Evolutionary conservation across 92 coral and sea anemone genomes (phyloP), one percentile per base, ranked within the genome.

Genomic region (Montipora capitata): DNA sequence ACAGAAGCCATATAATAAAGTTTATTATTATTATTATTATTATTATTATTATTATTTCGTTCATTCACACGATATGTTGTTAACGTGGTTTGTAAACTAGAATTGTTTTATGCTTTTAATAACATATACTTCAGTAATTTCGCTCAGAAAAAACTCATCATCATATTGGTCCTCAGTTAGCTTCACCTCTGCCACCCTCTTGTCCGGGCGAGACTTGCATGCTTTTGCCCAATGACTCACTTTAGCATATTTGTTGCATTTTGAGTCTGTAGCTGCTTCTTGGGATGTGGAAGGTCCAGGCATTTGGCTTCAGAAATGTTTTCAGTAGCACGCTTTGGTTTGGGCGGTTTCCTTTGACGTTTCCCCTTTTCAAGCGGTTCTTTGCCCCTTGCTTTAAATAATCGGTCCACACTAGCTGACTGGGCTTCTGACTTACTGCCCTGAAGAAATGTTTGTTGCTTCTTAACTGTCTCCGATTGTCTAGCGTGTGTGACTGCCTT

Each of bases 391-490:
- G 52, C 52, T 48, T 48, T 48, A 10, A 48, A 10, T 48, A 48
- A 2, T 48, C 6, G 52, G 10, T 48, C 7, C 10, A 48, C 52
- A 48, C 0, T 2, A 48, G 52, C 0, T 5, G 52, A 48, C 10
- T 48, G 10, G 52, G 52, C 7, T 48, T 48, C 10, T 48, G 52
- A 48, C 52, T 48, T 48, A 5, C 52, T 10, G 52, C 52, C 52
- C 52, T 48, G 10, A 48, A 48, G 52, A 48, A 48, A 48, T 48
- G 52, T 48, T 48, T 81, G 81, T 63, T 87, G 91, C 40, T 87
- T 78, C 40, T 85, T 77, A 18, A 67, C 87, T 15, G 85, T 68
- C 79, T 56, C 80, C 10, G 62, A 42, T 64, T 69, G 80, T 49
- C 81, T 27, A 9, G 79, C 86, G 12, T 61, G 5, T 13, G 52